Evolutionary conservation across 2,113 vertebrate species (phyloP).

Genomic region (Deroptyus accipitrinus): DNA sequence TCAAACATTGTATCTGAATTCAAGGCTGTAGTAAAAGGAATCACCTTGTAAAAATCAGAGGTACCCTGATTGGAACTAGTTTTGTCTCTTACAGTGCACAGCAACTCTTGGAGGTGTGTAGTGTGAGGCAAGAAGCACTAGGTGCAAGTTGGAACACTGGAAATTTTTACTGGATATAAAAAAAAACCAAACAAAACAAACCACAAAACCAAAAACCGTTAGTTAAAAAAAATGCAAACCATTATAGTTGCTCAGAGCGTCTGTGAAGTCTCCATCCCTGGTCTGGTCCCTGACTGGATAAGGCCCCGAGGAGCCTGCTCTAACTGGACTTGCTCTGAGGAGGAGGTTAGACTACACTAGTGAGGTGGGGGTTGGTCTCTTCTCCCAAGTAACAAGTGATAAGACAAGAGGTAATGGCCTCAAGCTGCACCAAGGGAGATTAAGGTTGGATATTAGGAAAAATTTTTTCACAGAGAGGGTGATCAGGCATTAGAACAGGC

Average conservation of each 20-base stretch:
- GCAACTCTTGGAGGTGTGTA: not conserved
- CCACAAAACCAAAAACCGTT: not conserved
- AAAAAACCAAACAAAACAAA: not conserved
- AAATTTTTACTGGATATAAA: not conserved
- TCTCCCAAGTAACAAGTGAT: not conserved
- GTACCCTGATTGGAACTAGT: not conserved
- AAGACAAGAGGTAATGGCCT: not conserved
- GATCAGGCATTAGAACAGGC: not conserved
- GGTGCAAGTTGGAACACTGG: not conserved
- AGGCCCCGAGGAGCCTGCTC: not conserved
- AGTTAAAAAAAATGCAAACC: not conserved
- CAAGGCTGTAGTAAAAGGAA: not conserved
- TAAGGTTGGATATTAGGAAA: not conserved
- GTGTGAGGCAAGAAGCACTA: not conserved
- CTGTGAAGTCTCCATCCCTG: not conserved
- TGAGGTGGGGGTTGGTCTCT: not conserved
- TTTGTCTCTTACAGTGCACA: not conserved
- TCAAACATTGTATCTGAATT: not conserved
- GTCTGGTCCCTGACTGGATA: not conserved
- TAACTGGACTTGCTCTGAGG: not conserved
- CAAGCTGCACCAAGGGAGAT: not conserved
- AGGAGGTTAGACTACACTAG: not conserved
- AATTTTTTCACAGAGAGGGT: not conserved
- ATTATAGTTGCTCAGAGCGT: not conserved
- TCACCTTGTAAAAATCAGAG: not conserved